These are phyloP conservation scores for Prosopocoilus inquinatus DNA, from an alignment of 2,888 invertebrate species.

Conservation along the genomic window DNA sequence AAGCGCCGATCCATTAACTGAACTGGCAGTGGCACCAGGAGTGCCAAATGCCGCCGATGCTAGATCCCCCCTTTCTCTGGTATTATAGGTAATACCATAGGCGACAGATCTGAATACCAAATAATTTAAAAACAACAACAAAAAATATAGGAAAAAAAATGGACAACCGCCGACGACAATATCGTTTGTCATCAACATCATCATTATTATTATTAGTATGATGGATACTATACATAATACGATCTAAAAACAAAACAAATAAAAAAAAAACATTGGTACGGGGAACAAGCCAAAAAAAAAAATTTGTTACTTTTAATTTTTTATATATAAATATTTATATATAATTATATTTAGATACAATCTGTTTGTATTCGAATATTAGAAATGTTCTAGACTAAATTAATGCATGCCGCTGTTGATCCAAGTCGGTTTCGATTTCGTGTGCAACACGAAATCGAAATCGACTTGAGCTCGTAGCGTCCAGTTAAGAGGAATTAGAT, in stretches of 20 bases:
- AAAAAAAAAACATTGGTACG: slow-evolving; percentile 59
- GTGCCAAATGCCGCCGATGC: slow-evolving; percentile 45
- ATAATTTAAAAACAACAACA: slow-evolving; percentile 9
- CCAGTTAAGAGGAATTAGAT: slow-evolving; percentile 11
- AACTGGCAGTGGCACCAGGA: slow-evolving; percentile 42
- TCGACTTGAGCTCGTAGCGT: neutral
- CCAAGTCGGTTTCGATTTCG: neutral
- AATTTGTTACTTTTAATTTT: slow-evolving; percentile 72
- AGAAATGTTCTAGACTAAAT: slow-evolving; percentile 10
- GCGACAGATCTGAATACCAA: slow-evolving; percentile 12
- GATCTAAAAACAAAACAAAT: slow-evolving; percentile 17
- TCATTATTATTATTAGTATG: slow-evolving; percentile 43
- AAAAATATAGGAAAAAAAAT: neutral
- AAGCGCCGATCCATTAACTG: slow-evolving; percentile 83
- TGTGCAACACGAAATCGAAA: neutral
- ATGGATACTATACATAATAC: slow-evolving; percentile 32
- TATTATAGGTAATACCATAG: slow-evolving; percentile 39
- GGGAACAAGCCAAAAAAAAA: slow-evolving; percentile 78
- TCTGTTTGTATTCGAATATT: slow-evolving; percentile 31
- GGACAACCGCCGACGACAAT: slow-evolving; percentile 22
- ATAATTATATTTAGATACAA: slow-evolving; percentile 51
- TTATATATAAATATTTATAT: slow-evolving; percentile 47
- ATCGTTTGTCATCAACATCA: slow-evolving; percentile 39
- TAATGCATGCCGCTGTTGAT: neutral
- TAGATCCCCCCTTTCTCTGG: slow-evolving; percentile 47